Evolutionary conservation across 2,888 invertebrate species (phyloP), one percentile per base, ranked within the genome.

Genomic region (Argyresthia goedartella): DNA sequence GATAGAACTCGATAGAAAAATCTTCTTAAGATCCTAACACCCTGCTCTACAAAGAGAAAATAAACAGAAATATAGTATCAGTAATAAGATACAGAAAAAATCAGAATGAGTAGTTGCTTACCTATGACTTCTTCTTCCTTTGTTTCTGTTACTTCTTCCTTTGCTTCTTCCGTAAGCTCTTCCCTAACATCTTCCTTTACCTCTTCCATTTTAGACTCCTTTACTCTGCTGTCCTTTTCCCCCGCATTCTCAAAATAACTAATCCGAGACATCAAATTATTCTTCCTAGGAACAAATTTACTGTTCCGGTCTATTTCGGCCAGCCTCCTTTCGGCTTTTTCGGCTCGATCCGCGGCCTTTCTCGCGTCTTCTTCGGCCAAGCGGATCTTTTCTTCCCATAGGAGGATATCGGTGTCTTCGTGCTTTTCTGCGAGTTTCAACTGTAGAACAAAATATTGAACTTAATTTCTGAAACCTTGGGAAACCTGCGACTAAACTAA

Each of bases 331-430:
- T 65, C 64, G 0, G 65, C 50, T 41, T 39, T 78, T 63, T 92
- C 91, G 0, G 91, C 92, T 54, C 92, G 72, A 56, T 89, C 88
- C 9, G 87, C 56, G 0, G 91, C 90, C 57, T 87, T 87, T 58
- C 88, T 87, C 1, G 92, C 82, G 60, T 93, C 92, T n/a, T 90
- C 89, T 65, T 92, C 92, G 0, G 90, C 91, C 0, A 92, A 69
- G 64, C 87, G 89, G 39, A 93, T 81, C 61, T 92, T 91, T 69
- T 93, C 92, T 60, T 92, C 92, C 64, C 92, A 87, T 0, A 92
- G 71, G 25, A 92, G 89, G 11, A 91, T 87, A 64, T 92, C 91
- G 0, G 90, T 89, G 60, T 91, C 91, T 56, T 89, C 88, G 58
- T 91, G 90, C 57, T 89, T 88, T 58, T 91, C 91, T 49, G 91